phyloP scores from a whole-genome alignment of 2,888 invertebrate species.

The Gonocerus acuteangulatus region DNA sequence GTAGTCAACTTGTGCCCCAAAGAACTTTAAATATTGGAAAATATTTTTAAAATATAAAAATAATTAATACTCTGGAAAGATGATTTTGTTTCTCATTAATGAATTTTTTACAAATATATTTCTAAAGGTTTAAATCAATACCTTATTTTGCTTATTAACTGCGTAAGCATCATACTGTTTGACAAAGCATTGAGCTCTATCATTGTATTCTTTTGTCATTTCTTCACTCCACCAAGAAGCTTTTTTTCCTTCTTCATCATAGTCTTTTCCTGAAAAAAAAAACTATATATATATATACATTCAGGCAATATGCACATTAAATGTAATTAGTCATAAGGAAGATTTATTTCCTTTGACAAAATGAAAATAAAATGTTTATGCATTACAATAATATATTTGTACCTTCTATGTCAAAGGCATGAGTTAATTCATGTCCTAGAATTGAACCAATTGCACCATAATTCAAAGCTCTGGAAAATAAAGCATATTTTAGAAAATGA shows the following conservation, averaged over 20 bases:
- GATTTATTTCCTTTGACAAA: no score
- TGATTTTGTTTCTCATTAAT: no score
- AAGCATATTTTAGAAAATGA: background rate
- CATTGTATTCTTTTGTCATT: constrained; percentile 80
- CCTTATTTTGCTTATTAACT: constrained; percentile 59
- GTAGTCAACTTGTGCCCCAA: no score
- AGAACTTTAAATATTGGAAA: no score
- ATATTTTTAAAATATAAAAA: no score
- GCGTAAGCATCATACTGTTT: constrained; percentile 75
- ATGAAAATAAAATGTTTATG: background rate
- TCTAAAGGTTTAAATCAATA: background rate
- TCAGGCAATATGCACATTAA: no score
- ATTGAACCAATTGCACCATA: constrained; percentile 43
- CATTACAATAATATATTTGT: background rate
- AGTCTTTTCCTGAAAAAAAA: constrained; percentile 37
- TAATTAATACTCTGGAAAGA: no score
- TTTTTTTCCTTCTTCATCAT: constrained; percentile 37
- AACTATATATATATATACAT: background rate
- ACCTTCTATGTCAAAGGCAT: constrained; percentile 42
- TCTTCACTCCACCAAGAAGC: constrained; percentile 86
- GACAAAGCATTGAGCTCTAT: constrained; percentile 77
- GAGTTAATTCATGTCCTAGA: constrained; percentile 43
- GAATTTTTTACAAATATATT: no score
- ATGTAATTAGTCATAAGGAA: no score
- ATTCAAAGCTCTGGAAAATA: constrained; percentile 39